These are phyloP conservation scores for Eristalis tenax DNA, from an alignment of 2,888 invertebrate genomes.

Conservation along the genomic window DNA sequence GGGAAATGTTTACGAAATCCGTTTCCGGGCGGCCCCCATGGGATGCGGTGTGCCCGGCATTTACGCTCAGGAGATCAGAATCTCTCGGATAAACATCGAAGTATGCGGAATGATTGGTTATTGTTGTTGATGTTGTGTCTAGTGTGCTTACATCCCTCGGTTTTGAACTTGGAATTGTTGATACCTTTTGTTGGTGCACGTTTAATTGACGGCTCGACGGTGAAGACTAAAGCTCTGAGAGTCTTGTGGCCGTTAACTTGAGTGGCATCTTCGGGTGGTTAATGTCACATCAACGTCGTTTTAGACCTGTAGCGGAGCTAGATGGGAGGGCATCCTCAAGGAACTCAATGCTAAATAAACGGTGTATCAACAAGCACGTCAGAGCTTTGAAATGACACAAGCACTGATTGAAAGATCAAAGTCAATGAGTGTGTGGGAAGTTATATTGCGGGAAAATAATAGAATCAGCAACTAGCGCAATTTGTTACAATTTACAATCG, in stretches of 20 bases:
- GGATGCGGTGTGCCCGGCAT: conserved; percentile 1
- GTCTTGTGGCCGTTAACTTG: too few species aligned
- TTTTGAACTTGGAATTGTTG: background rate
- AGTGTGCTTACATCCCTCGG: conserved; percentile 1
- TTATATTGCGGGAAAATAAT: background rate
- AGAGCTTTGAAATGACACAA: background rate
- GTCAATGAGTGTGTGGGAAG: background rate
- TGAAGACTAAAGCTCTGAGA: too few species aligned
- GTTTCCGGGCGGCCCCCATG: background rate
- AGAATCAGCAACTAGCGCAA: background rate
- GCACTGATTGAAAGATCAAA: background rate
- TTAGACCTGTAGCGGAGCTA: background rate
- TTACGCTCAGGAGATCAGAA: conserved; percentile 11
- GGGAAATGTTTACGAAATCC: conserved; percentile 15
- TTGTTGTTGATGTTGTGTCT: conserved; percentile 39
- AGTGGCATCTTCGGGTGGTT: background rate
- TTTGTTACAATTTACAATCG: background rate
- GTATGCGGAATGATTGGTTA: conserved; percentile 8
- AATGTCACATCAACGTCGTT: background rate
- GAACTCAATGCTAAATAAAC: background rate
- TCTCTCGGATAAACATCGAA: conserved; percentile 33
- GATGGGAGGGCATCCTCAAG: background rate
- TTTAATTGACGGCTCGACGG: background rate
- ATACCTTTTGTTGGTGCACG: background rate
- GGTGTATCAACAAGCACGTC: background rate